Percentiles rank a stretch among this genome's conserved stretches.
Evolutionary conservation across 1,140 invertebrate genomes (phyloP).

Genomic region (Anoplophora glabripennis): DNA sequence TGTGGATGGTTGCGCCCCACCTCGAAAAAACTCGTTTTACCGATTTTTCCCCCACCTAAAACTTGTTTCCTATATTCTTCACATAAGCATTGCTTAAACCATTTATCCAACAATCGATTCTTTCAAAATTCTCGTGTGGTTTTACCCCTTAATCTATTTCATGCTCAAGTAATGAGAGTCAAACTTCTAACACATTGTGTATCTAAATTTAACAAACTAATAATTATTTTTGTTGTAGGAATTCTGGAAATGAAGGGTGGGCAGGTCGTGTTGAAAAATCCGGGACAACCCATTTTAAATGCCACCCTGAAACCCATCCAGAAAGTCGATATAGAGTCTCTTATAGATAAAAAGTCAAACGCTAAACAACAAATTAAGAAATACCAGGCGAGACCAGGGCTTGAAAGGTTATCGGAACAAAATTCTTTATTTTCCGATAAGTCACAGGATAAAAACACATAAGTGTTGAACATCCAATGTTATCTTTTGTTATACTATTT

Average conservation of each 20-base stretch:
- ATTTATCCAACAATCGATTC: not conserved
- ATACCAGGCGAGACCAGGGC: slow-evolving; percentile 1
- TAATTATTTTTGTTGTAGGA: slow-evolving; percentile 9
- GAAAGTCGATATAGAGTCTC: slow-evolving; percentile 25
- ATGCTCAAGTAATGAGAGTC: not conserved
- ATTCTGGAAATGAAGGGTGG: slow-evolving; percentile 27
- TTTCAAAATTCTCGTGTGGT: not conserved
- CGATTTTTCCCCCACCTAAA: too few relatives aligned
- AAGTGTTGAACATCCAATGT: too few relatives aligned
- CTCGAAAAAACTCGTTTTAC: too few relatives aligned
- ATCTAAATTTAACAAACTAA: not conserved
- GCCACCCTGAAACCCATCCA: slow-evolving; percentile 24
- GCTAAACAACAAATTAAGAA: not conserved
- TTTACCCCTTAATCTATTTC: not conserved
- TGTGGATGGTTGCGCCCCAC: too few relatives aligned
- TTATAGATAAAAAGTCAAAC: slow-evolving; percentile 11
- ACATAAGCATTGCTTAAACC: not conserved
- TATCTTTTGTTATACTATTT: too few relatives aligned
- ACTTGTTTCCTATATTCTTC: too few relatives aligned
- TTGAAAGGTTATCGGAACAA: slow-evolving; percentile 2
- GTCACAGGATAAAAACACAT: too few relatives aligned
- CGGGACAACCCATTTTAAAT: slow-evolving; percentile 27
- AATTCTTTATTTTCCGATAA: not conserved
- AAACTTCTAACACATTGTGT: not conserved
- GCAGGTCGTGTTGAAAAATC: slow-evolving; percentile 25